Evolutionary conservation across 2,888 invertebrate genomes (phyloP).

Genomic region (Heliconius cydno): DNA sequence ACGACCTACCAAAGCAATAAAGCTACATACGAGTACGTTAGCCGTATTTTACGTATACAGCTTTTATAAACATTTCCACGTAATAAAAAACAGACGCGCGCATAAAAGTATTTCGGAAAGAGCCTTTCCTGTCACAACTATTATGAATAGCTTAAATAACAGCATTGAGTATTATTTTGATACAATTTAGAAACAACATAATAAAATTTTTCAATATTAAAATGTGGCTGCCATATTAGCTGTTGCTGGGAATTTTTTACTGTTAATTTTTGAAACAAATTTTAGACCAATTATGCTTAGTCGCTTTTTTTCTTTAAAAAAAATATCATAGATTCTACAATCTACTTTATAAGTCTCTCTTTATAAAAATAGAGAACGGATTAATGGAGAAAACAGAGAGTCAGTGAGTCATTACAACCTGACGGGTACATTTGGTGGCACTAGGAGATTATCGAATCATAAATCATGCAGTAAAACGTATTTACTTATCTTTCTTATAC

Average conservation of each 20-base stretch:
- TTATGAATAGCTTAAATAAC: constrained; percentile 39
- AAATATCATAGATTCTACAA: not conserved
- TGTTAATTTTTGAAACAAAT: not conserved
- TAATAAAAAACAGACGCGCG: constrained; percentile 46
- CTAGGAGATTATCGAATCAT: not conserved
- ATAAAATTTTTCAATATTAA: not conserved
- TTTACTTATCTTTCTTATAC: too few relatives aligned
- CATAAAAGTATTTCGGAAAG: constrained; percentile 41
- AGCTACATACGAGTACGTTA: constrained; percentile 23
- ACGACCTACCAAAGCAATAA: constrained; percentile 30
- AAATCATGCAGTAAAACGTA: not conserved
- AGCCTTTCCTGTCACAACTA: constrained; percentile 34
- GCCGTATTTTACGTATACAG: constrained; percentile 42
- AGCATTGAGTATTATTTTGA: constrained; percentile 48
- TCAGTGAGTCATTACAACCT: not conserved
- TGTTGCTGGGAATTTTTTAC: not conserved
- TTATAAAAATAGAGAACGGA: not conserved
- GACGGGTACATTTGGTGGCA: not conserved
- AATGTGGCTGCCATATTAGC: not conserved
- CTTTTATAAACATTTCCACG: constrained; percentile 41
- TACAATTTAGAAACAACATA: constrained; percentile 18
- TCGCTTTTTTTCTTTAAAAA: not conserved
- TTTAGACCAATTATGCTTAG: not conserved
- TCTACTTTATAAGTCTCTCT: not conserved
- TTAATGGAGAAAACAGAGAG: not conserved